Evolutionary conservation across 2,888 invertebrate species (phyloP), one percentile per base, ranked within the genome.

Genomic region (Noctua janthe): DNA sequence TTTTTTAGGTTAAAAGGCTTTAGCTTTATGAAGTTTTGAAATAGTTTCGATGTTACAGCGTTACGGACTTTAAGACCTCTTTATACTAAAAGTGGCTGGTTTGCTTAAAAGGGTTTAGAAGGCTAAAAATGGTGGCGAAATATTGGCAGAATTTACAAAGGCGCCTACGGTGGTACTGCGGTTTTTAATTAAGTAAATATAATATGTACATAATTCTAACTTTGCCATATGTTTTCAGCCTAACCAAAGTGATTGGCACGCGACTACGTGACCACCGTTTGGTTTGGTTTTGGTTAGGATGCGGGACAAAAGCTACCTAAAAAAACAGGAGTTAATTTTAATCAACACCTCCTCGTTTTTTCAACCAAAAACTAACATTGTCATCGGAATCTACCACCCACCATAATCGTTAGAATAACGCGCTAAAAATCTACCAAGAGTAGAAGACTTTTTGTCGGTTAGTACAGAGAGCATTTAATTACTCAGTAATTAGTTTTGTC

Each of bases 381-480:
- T 69, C 59, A 77, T 87, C 13, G 56, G 5, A 70, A 56, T 76
- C 69, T 71, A 76, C 59, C 43, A 54, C 13, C 47, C 17, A 29
- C 76, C 29, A 76, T 85, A 81, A 81, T 59, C 51, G 67, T 83
- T 80, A 80, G 20, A 70, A 13, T 70, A 81, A 83, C 62, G 67
- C 67, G 69, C 71, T 80, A 70, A 83, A 87, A 83, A 76, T 64
- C 81, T n/a, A 72, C 74, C 23, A 56, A 75, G 75, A 70, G 70
- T 72, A 20, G 51, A 79, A 70, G 3, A 23, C 51, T 81, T 80
- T 83, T 82, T 71, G 75, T 77, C 76, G 79, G 78, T 79, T 82
- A 85, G 83, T 83, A 82, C 82, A 35, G 78, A 88, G 83, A 80
- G 76, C 81, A 83, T 90, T 88, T 90, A 86, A 88, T 87, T 89